These are phyloP conservation scores for Sitophilus oryzae DNA, from an alignment of 1,140 invertebrate genomes.

Conservation along the genomic window DNA sequence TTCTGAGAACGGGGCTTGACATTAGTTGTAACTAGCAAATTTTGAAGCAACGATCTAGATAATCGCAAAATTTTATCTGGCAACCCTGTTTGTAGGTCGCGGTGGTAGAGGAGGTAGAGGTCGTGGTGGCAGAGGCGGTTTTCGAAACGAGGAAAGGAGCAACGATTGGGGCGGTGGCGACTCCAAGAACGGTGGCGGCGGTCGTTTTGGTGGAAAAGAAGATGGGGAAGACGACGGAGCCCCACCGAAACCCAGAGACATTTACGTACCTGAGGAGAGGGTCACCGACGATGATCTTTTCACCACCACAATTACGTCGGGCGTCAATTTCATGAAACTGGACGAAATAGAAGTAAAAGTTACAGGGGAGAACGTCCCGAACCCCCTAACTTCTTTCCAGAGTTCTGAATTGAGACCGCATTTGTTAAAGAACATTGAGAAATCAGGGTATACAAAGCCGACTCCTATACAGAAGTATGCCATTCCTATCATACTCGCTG, in stretches of 20 bases:
- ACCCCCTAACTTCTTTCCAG: conserved; percentile 64
- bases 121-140: conserved; percentile 13
- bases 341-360: conserved; percentile 77
- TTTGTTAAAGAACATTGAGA: conserved; percentile 71
- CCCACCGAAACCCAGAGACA: conserved; percentile 50
- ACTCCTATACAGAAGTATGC: conserved; percentile 92
- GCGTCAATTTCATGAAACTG: conserved; percentile 88
- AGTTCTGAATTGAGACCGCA: conserved; percentile 59
- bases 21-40: no score
- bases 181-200: conserved; percentile 16
- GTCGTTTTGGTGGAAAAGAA: conserved; percentile 3
- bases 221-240: background rate
- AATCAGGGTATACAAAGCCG: conserved; percentile 76
- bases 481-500: conserved; percentile 73
- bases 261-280: conserved; percentile 78
- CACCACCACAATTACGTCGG: conserved; percentile 60
- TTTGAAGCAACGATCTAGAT: no score
- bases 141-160: background rate
- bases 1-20: no score
- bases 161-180: conserved; percentile 7
- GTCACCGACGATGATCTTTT: conserved; percentile 68
- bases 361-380: conserved; percentile 61
- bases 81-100: conserved; percentile 1
- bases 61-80: no score
- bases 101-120: conserved; percentile 22